Percentiles rank a stretch among this genome's conserved stretches.
phyloP scores from a whole-genome alignment of 2,797 vertebrate genomes.

The Erethizon dorsatum region DNA sequence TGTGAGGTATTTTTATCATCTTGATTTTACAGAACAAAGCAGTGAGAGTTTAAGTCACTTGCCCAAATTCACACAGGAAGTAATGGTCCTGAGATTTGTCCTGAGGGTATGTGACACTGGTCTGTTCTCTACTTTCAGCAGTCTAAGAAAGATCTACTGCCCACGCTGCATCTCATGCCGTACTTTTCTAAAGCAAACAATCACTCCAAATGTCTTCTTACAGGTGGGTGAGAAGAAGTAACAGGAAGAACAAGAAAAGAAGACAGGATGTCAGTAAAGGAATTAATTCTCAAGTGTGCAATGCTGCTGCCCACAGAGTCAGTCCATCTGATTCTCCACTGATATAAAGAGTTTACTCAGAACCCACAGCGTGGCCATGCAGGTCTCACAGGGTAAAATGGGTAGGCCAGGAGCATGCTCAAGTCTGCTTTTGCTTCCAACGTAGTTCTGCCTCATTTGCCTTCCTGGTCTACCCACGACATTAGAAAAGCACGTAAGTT shows the following conservation, averaged over 20 bases:
- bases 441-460: not conserved
- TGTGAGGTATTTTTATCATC: not conserved
- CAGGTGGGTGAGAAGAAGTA: not conserved
- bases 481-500: not conserved
- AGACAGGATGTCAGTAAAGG: not conserved
- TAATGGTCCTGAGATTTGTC: not conserved
- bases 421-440: not conserved
- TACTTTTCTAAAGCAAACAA: not conserved
- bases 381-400: not conserved
- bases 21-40: slow-evolving; percentile 1
- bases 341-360: not conserved
- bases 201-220: not conserved
- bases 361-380: not conserved
- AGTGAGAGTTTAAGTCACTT: not conserved
- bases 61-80: not conserved
- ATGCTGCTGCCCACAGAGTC: not conserved
- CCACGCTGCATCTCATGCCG: not conserved
- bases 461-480: not conserved
- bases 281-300: not conserved
- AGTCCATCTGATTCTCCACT: not conserved
- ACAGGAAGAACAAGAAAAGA: slow-evolving; percentile 10
- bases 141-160: not conserved
- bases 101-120: not conserved
- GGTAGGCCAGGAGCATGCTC: not conserved
- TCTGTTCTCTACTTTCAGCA: not conserved